Evolutionary conservation across 2,888 invertebrate species (phyloP), one percentile per base, ranked within the genome.

Genomic region (Aplocera efformata): DNA sequence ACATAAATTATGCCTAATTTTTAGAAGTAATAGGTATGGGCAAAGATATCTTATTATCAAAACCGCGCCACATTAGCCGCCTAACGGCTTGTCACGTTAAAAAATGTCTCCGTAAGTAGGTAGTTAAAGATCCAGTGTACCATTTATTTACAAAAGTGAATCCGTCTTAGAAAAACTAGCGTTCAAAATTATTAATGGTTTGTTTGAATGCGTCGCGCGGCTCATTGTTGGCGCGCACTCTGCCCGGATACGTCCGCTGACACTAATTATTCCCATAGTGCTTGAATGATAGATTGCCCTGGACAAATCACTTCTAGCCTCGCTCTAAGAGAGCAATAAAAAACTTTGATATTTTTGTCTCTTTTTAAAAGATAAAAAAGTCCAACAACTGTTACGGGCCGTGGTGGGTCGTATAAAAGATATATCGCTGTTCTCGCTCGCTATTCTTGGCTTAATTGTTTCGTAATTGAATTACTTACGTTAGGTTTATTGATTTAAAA

Each of bases 201-300:
- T 86, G 79, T 85, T 84, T 85, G 85, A 84, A 85, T 80, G 80
- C 76, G 83, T 83, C 84, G 77, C 75, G 58, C 67, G 69, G 72
- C 62, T 80, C 77, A 85, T 86, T 85, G 85, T 85, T 83, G 75
- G 79, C 79, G 73, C 69, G 63, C 72, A 67, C 73, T 66, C 67
- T 63, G 78, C 72, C 85, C 84, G 86, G 85, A 88, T 85, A 82
- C 83, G 74, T 67, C 56, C 75, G 78, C 74, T 88, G 86, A 86
- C 86, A 86, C 86, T 88, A 88, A 88, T 88, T 88, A 88, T 88
- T 86, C 79, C 71, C 84, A 83, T 85, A 82, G 82, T 80, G 77
- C 72, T 77, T 76, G 80, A 84, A 84, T 88, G 86, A 88, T 88
- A 85, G 83, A 88, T 88, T 82, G 71, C 82, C 67, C 70, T 77